Base-by-base conservation (phyloP, 2,113 vertebrate genomes). In the Onychostruthus taczanowskii region DNA sequence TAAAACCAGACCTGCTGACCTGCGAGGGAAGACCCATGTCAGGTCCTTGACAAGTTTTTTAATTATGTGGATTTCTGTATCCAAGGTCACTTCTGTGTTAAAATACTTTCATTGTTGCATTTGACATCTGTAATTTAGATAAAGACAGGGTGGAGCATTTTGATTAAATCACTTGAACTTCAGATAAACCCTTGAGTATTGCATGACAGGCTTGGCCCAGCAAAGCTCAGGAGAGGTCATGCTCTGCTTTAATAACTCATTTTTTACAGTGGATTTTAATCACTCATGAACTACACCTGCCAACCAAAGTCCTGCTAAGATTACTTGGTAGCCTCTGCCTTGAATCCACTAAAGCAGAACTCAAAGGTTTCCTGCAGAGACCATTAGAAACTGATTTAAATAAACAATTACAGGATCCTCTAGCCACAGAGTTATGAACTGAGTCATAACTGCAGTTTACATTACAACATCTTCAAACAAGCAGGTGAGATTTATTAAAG, bases 11-110 rank as follows among this genome's bases (percentile, higher is more conserved):
- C 31, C 37, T 31, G 50, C 21, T 9, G 69, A 70, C n/a, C 47
- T 75, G 37, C 0, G 23, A 41, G 53, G 1, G 1, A 47, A 46
- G 62, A 75, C 0, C 0, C 4, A 4, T 47, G 50, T 66, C 89
- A 69, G 35, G 21, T 7, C 49, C 68, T 50, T 16, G 49, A 49
- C 20, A n/a, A 0, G 0, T 21, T 59, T 76, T 59, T 68, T 35
- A 56, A 84, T 81, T 55, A 73, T 18, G 56, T 47, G 69, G 24
- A 82, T 88, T 85, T 70, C 52, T 58, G 31, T 53, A 75, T 30
- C 66, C 70, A 62, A 82, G 91, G n/a, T 46, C 50, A 87, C 21
- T 61, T 77, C 59, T 35, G 15, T 39, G 64, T 44, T 74, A 92
- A 69, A 87, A 74, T 13, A 52, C 62, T 85, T 82, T 31, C 19